phyloP scores from a whole-genome alignment of 2,797 vertebrate genomes.

The Furcifer pardalis region DNA sequence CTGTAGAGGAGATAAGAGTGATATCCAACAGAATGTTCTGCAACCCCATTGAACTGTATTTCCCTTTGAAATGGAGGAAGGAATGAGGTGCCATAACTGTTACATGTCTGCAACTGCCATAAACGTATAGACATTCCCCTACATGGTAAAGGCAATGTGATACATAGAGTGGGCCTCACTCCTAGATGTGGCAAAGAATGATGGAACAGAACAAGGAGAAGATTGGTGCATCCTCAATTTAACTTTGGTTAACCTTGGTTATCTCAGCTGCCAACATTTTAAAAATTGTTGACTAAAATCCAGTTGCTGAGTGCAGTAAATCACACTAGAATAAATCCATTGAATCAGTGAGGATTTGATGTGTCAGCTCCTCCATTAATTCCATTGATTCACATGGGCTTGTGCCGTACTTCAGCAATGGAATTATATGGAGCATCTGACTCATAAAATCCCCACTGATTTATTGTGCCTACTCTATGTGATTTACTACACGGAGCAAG shows the following conservation, averaged over 20 bases:
- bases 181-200: background rate
- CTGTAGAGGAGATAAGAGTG: background rate
- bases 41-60: background rate
- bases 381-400: no score
- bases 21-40: background rate
- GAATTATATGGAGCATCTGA: no score
- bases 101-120: background rate
- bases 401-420: no score
- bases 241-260: background rate
- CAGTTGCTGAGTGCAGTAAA: no score
- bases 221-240: no score
- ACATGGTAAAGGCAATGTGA: background rate
- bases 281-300: no score
- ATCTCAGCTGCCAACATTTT: background rate
- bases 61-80: background rate
- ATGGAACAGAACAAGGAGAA: background rate
- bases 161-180: background rate
- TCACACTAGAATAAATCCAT: no score
- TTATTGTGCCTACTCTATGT: no score
- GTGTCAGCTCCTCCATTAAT: no score
- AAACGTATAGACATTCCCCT: background rate
- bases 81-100: background rate
- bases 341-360: no score
- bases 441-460: no score
- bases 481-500: no score